Percentiles rank a stretch among this genome's conserved stretches.
phyloP scores from a whole-genome alignment of 2,888 invertebrate genomes.

The Herminia tarsipennalis region DNA sequence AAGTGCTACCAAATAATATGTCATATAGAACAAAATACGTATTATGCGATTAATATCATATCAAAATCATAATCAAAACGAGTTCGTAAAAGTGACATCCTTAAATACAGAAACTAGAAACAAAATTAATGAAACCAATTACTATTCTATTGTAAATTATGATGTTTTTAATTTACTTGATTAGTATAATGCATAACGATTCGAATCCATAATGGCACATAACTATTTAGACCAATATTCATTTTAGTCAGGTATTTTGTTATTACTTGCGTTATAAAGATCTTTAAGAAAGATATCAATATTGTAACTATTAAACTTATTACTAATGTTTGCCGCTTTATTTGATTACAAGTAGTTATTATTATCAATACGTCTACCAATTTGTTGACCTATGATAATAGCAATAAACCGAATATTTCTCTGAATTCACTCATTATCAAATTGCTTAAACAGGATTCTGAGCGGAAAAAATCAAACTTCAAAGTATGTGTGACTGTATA shows the following conservation, averaged over 20 bases:
- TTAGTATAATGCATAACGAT: constrained; percentile 29
- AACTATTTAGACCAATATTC: constrained; percentile 16
- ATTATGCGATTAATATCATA: not conserved
- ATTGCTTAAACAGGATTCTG: constrained; percentile 1
- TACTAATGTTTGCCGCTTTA: constrained; percentile 7
- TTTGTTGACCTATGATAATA: constrained; percentile 4
- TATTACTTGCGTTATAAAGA: not conserved
- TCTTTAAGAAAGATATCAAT: not conserved
- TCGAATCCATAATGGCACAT: constrained; percentile 21
- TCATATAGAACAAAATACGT: too few species aligned
- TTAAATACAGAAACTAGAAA: constrained; percentile 53
- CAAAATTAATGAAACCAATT: constrained; percentile 58
- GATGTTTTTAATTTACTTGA: constrained; percentile 28
- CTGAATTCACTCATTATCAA: constrained; percentile 7
- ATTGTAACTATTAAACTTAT: not conserved
- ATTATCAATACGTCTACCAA: constrained; percentile 1
- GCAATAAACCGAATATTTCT: constrained; percentile 19
- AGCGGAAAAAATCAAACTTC: constrained; percentile 2
- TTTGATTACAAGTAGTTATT: constrained; percentile 2
- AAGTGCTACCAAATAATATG: too few species aligned
- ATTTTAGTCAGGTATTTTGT: constrained; percentile 2
- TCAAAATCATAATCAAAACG: not conserved
- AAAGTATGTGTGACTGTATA: constrained; percentile 1
- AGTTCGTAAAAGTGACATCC: constrained; percentile 18
- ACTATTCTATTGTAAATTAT: constrained; percentile 47